Evolutionary conservation across 2,797 vertebrate genomes (phyloP), one percentile per base, ranked within the genome.

Genomic region (Gambusia yucatana): DNA sequence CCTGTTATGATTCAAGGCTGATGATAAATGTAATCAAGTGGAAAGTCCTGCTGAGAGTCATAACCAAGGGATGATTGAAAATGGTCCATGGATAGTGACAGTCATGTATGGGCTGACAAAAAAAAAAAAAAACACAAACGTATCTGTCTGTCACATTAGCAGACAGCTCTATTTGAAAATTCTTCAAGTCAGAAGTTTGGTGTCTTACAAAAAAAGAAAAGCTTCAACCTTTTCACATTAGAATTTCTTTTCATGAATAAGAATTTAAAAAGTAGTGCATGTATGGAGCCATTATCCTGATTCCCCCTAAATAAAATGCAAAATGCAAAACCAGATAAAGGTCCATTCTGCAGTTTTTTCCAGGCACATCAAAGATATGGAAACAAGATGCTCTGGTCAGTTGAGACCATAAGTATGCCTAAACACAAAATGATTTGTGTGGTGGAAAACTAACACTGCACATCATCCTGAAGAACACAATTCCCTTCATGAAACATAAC

Each of bases 21-120:
- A 77, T 87, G 91, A 92, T 91, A 86, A 91, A 94, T 93, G 85
- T 92, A 93, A 92, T 93, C 89, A 91, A 91, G 83, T 69, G 80
- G 69, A 77, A 80, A 81, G 79, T 87, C 85, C 88, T 91, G 89
- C 85, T 84, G 91, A 88, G 91, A 88, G 86, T 88, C 84, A 87
- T 88, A 86, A 87, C 84, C 78, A 73, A 39, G 79, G 77, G 86
- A 90, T 90, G 90, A 92, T 90, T 89, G 87, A 91, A 92, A 89
- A 83, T 0, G 71, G 72, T 76, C 71, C 47, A 41, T 57, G 69
- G 78, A 67, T 76, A 63, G 83, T 82, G 89, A 86, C 89, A 84
- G 79, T 65, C 76, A 16, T 2, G 72, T 4, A 72, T 87, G 84
- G 85, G 80, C 87, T 87, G 90, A 86, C 87, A 82, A 84, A 86